Evolutionary conservation across 1,140 invertebrate species (phyloP).

Genomic region (Argopecten irradians): DNA sequence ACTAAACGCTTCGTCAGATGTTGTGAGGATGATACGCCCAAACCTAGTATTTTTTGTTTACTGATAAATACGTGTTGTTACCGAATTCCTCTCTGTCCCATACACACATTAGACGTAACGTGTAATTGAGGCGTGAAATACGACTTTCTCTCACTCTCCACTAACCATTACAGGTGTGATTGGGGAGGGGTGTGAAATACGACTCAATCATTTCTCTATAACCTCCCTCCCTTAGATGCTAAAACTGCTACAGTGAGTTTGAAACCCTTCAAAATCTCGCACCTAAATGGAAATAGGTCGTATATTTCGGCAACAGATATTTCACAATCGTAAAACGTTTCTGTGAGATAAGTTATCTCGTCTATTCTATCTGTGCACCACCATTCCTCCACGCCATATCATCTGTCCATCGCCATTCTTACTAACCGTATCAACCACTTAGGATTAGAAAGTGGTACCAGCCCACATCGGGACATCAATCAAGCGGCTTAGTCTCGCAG

Average conservation of each 20-base stretch:
- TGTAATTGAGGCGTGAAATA: too few relatives aligned
- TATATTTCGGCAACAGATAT: neutral
- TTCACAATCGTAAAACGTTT: neutral
- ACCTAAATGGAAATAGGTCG: neutral
- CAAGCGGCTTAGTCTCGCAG: neutral
- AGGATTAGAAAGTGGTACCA: neutral
- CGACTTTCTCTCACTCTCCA: too few relatives aligned
- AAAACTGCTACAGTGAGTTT: neutral
- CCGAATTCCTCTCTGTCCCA: too few relatives aligned
- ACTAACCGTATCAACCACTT: neutral
- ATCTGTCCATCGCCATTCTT: neutral
- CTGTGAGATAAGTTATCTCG: neutral
- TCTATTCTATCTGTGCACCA: neutral
- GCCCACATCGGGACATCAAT: neutral
- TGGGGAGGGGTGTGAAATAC: neutral
- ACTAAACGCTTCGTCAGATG: neutral
- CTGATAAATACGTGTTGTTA: too few relatives aligned
- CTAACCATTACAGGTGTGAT: too few relatives aligned
- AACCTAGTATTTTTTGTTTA: neutral
- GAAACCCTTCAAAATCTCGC: neutral
- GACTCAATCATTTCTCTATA: neutral
- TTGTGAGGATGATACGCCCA: neutral
- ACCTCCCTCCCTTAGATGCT: neutral
- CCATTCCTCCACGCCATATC: neutral
- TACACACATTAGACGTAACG: too few relatives aligned